phyloP scores from a whole-genome alignment of 2,797 vertebrate species.

The Carduelis carduelis region DNA sequence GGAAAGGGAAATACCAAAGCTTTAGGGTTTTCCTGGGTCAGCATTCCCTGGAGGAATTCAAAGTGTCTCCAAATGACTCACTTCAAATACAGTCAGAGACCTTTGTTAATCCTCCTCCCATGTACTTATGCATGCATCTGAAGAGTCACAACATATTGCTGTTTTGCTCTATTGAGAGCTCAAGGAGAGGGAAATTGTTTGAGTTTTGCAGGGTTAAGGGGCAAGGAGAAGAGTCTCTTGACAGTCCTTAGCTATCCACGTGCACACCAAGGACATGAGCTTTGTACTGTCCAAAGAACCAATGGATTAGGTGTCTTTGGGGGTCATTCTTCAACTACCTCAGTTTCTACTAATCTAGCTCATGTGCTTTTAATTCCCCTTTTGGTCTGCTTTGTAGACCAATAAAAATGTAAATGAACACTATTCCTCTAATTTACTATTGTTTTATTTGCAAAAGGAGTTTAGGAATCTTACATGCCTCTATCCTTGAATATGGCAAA shows the following conservation, averaged over 20 bases:
- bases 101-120: background rate
- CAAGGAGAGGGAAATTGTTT: background rate
- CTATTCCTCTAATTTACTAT: background rate
- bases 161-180: background rate
- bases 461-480: background rate
- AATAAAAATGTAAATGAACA: background rate
- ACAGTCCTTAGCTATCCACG: background rate
- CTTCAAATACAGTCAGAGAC: background rate
- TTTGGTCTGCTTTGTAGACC: background rate
- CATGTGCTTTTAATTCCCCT: background rate
- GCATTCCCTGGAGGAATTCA: background rate
- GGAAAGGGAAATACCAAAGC: background rate
- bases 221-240: background rate
- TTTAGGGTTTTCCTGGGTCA: background rate
- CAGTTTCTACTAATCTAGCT: background rate
- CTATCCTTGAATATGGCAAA: background rate
- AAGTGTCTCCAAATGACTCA: background rate
- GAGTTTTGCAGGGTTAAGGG: background rate
- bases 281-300: background rate
- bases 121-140: accelerated
- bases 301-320: background rate
- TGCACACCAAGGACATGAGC: background rate
- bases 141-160: background rate
- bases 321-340: background rate
- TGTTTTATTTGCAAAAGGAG: background rate